phyloP scores from a whole-genome alignment of 2,113 vertebrate species.

The Thalassarche chlororhynchos region DNA sequence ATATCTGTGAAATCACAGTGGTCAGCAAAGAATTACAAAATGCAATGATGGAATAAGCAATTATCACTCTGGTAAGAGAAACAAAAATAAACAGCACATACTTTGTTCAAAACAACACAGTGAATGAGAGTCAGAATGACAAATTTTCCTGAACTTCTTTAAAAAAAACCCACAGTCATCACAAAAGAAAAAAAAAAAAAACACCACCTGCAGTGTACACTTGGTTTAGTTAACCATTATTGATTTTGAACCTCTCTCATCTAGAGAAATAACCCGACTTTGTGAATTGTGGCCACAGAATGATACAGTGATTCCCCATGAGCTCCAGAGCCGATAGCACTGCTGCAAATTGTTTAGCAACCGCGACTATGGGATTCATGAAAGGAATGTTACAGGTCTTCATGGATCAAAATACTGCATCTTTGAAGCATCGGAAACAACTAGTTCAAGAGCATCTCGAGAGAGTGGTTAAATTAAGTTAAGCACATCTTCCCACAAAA shows the following conservation, averaged over 20 bases:
- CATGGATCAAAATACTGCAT: slow-evolving; percentile 10
- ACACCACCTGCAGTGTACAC: not conserved
- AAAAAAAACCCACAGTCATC: rapidly evolving
- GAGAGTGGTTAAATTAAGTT: not conserved
- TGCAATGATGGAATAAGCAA: not conserved
- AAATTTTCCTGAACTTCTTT: not conserved
- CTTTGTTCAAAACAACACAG: not conserved
- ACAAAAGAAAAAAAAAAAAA: not conserved
- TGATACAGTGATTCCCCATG: not conserved
- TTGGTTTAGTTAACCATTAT: not conserved
- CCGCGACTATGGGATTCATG: not conserved
- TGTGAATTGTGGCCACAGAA: not conserved
- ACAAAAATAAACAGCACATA: not conserved
- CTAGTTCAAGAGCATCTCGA: not conserved
- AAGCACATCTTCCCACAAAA: not conserved
- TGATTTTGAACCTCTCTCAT: not conserved
- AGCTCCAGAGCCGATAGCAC: not conserved
- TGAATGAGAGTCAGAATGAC: not conserved
- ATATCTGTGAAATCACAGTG: not conserved
- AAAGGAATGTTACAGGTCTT: slow-evolving; percentile 9
- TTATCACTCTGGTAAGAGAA: not conserved
- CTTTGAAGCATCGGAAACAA: not conserved
- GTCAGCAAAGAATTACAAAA: not conserved
- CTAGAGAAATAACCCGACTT: not conserved
- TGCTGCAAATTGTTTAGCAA: not conserved